Base-by-base conservation (phyloP, 2,888 invertebrate species). In the Amblyjoppa fuscipennis region DNA sequence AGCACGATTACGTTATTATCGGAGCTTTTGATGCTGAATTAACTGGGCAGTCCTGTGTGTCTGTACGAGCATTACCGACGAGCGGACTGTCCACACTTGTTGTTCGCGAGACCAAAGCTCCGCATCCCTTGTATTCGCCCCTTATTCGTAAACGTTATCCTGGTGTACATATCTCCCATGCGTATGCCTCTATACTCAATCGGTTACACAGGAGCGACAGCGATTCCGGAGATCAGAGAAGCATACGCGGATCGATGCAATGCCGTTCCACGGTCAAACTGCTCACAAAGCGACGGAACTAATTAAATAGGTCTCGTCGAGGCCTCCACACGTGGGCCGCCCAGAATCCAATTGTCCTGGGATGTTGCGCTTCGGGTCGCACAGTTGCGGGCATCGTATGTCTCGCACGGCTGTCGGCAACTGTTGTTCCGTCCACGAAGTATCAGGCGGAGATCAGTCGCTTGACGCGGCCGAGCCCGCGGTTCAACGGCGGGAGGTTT, bases 241-340 rank as follows among this genome's bases (percentile, higher is more conserved):
- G 28, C 28, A 20, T 59, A n/a, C 7, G 20, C 61, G 61, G 9
- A 20, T 73, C 45, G 53, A 71, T 53, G 11, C 49, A 51, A 75
- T 20, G 11, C n/a, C 56, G 20, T 25, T n/a, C 56, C n/a, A n/a
- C 53, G 59, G 41, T 41, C 49, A 75, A 75, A 61, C 64, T 13
- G 45, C 38, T 49, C 45, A 76, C 75, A 80, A 84, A 76, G 70
- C 49, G 11, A 45, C 71, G 75, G 70, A 75, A 80, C 78, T 75
- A 75, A 80, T 79, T 71, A 71, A 84, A 69, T 66, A 53, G 41
- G 51, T 61, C 51, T 31, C 49, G 45, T 20, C n/a, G 28, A 34
- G 77, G 16, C 70, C 13, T 45, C 68, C 20, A 38, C 53, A 51
- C 34, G 59, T 28, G 38, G 53, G n/a, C 56, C 20, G 28, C 38